Conservation (phyloP, 2,888 invertebrate genomes). For the Odontothrips loti region DNA sequence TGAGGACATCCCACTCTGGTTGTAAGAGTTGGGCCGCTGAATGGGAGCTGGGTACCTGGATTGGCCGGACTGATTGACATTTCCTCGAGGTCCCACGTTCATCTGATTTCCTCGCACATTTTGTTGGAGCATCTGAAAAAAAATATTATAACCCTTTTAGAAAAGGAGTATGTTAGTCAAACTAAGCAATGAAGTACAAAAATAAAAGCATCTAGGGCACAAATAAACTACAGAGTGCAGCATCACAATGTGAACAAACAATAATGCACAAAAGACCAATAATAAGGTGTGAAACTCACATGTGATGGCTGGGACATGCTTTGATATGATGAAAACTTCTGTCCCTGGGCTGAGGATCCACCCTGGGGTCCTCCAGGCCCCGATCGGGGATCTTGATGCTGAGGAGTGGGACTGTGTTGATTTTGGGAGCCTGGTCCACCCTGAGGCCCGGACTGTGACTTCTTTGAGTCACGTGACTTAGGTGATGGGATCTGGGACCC, state of each 20-base stretch:
- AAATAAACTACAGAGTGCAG: background rate
- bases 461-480: constrained; percentile 54
- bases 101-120: constrained; percentile 28
- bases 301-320: constrained; percentile 4
- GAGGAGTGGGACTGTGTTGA: constrained; percentile 46
- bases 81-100: constrained; percentile 31
- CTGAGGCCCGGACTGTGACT: background rate
- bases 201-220: background rate
- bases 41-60: constrained; percentile 53
- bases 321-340: background rate
- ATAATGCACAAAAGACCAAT: background rate
- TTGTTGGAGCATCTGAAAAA: constrained; percentile 24
- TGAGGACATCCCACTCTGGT: background rate
- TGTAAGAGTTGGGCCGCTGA: constrained; percentile 48
- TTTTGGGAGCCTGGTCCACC: constrained; percentile 13
- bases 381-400: constrained; percentile 58
- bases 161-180: constrained; percentile 26
- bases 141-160: constrained; percentile 12
- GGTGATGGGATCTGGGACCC: constrained; percentile 57
- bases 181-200: background rate
- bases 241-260: too few relatives aligned
- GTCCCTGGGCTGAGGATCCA: constrained; percentile 27
- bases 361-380: constrained; percentile 42
- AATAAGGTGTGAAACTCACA: background rate
- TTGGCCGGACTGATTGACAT: constrained; percentile 40